Base-by-base conservation (phyloP, 2,888 invertebrate species). In the Lepidochrysops patricia region DNA sequence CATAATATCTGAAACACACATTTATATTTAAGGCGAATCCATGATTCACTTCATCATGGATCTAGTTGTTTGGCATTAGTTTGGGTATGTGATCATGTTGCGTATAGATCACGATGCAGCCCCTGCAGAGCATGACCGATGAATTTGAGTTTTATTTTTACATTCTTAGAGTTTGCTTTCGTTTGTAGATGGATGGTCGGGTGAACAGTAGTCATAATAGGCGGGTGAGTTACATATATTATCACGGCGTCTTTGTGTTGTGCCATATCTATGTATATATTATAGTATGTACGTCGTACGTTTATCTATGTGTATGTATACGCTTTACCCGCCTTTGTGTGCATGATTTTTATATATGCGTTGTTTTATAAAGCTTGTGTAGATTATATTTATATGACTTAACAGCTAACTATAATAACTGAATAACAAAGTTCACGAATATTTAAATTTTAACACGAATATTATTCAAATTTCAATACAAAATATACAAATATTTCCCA, bases 141-240 rank as follows among this genome's bases (percentile, higher is more conserved):
- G 72, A 71, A 64, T 70, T 73, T 67, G 68, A 67, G 72, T 73
- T 75, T 71, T 64, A 68, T 70, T 70, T 71, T 72, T 76, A 74
- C 73, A 76, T 79, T 79, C 73, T 82, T 84, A 86, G 84, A 79
- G 77, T 84, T 83, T 87, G 80, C 82, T 89, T 85, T 89, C 82
- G 79, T 89, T 90, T 89, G 86, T 90, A 90, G 90, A 90, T 90
- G 89, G 90, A 90, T 88, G 89, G 81, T 73, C 86, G 90, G 83
- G 84, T 85, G 86, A 89, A 84, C 89, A 89, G 79, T 90, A 89
- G 83, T 86, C 89, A 88, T 83, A 87, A 79, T 89, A 90, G 90
- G 86, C 87, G 90, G 90, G 90, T 90, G 80, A 90, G 90, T 90
- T 75, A 70, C 56, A 68, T 74, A 73, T 73, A 75, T 77, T 72